Evolutionary conservation across 2,888 invertebrate species (phyloP).

Genomic region (Drosophila affinis): DNA sequence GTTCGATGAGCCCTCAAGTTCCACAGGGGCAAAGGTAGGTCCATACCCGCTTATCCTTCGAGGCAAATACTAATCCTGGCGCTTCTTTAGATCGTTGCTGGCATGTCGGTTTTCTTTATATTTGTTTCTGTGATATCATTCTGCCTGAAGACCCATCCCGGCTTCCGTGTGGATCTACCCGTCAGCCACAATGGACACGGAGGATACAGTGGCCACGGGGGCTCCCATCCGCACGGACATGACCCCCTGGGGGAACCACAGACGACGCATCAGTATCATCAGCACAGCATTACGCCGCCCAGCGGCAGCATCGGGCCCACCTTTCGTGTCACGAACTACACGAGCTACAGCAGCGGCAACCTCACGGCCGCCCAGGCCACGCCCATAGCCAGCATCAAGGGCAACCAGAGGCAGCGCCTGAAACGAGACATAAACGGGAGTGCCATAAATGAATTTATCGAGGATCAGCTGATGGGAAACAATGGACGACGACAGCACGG

Average conservation of each 20-base stretch:
- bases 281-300: slow-evolving; percentile 68
- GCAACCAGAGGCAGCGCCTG: slow-evolving; percentile 70
- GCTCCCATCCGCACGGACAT: slow-evolving; percentile 46
- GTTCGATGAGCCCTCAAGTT: slow-evolving; percentile 98
- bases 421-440: slow-evolving; percentile 74
- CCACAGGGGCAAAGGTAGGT: slow-evolving; percentile 93
- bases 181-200: slow-evolving; percentile 50
- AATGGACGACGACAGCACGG: slow-evolving; percentile 75
- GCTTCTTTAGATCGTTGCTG: slow-evolving; percentile 90
- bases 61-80: background rate
- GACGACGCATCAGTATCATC: slow-evolving; percentile 62
- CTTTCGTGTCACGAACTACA: slow-evolving; percentile 79
- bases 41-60: no score
- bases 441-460: slow-evolving; percentile 70
- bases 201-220: slow-evolving; percentile 32
- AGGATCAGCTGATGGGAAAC: slow-evolving; percentile 68
- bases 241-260: slow-evolving; percentile 66
- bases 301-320: slow-evolving; percentile 72
- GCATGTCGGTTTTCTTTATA: slow-evolving; percentile 97
- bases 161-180: slow-evolving; percentile 87
- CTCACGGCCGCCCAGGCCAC: slow-evolving; percentile 71
- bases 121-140: slow-evolving; percentile 97
- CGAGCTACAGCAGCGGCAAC: slow-evolving; percentile 74
- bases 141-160: slow-evolving; percentile 97
- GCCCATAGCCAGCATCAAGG: slow-evolving; percentile 75